Percentiles rank a stretch among this genome's conserved stretches.
Evolutionary conservation across 2,113 vertebrate genomes (phyloP).

Genomic region (Pipa parva): DNA sequence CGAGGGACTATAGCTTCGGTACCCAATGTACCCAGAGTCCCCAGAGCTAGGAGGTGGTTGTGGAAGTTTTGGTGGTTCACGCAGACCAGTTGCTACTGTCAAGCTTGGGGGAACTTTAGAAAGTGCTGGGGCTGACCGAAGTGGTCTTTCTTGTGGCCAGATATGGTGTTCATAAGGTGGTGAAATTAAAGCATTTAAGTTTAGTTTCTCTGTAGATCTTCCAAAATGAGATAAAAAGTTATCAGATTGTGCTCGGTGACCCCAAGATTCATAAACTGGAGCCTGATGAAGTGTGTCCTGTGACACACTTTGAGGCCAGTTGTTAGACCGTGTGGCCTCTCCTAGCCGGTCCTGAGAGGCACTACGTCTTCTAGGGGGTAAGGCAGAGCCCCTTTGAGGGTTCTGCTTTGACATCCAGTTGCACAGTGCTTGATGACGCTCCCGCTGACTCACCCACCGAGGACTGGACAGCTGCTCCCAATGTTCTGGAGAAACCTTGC

Average conservation of each 20-base stretch:
- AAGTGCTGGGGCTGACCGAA: slow-evolving; percentile 48
- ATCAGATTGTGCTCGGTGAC: slow-evolving; percentile 74
- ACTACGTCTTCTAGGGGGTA: slow-evolving; percentile 80
- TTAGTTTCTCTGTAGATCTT: slow-evolving; percentile 77
- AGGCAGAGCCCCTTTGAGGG: slow-evolving; percentile 60
- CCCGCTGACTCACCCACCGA: slow-evolving; percentile 56
- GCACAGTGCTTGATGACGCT: slow-evolving; percentile 82
- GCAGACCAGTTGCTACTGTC: slow-evolving; percentile 37
- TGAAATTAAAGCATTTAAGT: slow-evolving; percentile 61
- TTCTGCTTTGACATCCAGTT: slow-evolving; percentile 86
- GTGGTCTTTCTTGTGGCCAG: slow-evolving; percentile 40
- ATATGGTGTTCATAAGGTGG: slow-evolving; percentile 48
- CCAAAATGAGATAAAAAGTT: slow-evolving; percentile 72
- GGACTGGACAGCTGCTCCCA: slow-evolving; percentile 55
- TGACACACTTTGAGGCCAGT: slow-evolving; percentile 86
- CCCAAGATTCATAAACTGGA: slow-evolving; percentile 52
- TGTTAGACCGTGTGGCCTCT: slow-evolving; percentile 54
- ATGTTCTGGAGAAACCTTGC: slow-evolving; percentile 13
- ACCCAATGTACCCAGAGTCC: slow-evolving; percentile 75
- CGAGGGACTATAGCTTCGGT: slow-evolving; percentile 93
- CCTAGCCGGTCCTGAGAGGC: slow-evolving; percentile 87
- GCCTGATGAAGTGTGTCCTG: slow-evolving; percentile 82
- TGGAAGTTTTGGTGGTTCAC: slow-evolving; percentile 61
- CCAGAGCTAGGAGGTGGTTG: slow-evolving; percentile 70
- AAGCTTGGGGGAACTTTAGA: slow-evolving; percentile 48